Base-by-base conservation (phyloP, 2,113 vertebrate genomes). In the Chaetops frenatus region DNA sequence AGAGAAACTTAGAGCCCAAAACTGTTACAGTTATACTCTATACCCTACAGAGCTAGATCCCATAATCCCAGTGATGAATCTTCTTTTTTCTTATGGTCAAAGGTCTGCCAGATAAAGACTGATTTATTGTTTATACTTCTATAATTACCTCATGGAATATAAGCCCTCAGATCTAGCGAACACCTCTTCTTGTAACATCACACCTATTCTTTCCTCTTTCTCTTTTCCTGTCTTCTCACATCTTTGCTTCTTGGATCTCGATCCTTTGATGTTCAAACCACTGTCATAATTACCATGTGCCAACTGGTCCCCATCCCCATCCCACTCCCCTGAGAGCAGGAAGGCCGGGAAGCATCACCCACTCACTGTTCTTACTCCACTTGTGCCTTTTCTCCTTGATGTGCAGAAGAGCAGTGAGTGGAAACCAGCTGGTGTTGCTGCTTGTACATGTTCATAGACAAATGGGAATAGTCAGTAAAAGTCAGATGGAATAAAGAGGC, bases 151-250 rank as follows among this genome's bases (percentile, higher is more conserved):
- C 70, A 86, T 76, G 70, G 69, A 97, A 87, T 91, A 81, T 67
- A 94, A 92, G 53, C 81, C 83, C 77, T 95, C 74, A 95, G 94
- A 96, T 97, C 94, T 87, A 87, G 56, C 35, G n/a, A 94, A 91
- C 91, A 95, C 82, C 67, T 95, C 91, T 71, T 92, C 86, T 92
- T 91, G 94, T 94, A 96, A 94, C 89, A 79, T 94, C 96, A 91
- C 92, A 96, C 89, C 53, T 95, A 88, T 92, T 95, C 86, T 94
- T 92, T 95, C 65, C 91, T 89, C 80, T 81, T 81, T 77, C 27
- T 79, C 66, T 53, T 94, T 94, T 89, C 76, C 56, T 74, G 31
- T 87, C 57, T 79, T 69, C 86, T 89, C 81, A 86, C 81, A 69
- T 84, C 61, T 84, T 95, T 89, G 13, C 36, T 74, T 76, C 65